Percentiles rank a stretch among this genome's conserved stretches.
phyloP scores from a whole-genome alignment of 2,888 invertebrate genomes.

The Cerastoderma edule region DNA sequence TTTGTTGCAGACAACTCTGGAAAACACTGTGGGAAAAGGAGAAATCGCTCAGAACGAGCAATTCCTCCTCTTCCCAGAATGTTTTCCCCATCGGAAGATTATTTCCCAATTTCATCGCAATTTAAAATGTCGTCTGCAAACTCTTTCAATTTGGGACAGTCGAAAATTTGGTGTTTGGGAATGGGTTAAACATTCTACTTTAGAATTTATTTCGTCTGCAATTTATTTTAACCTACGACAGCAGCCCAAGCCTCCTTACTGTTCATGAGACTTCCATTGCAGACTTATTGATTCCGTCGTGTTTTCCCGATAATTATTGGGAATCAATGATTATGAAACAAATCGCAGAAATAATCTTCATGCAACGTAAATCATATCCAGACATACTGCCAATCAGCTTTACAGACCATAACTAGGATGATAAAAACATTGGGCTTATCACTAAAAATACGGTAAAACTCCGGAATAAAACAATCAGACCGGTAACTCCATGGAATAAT shows the following conservation, averaged over 20 bases:
- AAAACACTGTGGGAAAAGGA: constrained; percentile 10
- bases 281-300: constrained; percentile 17
- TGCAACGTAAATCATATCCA: constrained; percentile 20
- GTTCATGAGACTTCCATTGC: too few relatives aligned
- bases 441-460: constrained; percentile 22
- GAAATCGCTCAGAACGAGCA: not conserved
- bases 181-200: too few relatives aligned
- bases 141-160: too few relatives aligned
- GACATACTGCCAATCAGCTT: too few relatives aligned
- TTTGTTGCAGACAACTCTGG: not conserved
- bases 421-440: constrained; percentile 20
- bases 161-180: too few relatives aligned
- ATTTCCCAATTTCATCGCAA: too few relatives aligned
- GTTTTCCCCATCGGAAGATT: too few relatives aligned
- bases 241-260: too few relatives aligned
- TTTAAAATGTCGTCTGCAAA: too few relatives aligned
- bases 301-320: constrained; percentile 6
- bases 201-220: too few relatives aligned
- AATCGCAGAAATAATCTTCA: constrained; percentile 23
- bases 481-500: too few relatives aligned
- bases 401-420: not conserved
- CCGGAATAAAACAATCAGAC: constrained; percentile 5
- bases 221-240: too few relatives aligned
- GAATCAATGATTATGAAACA: constrained; percentile 30
- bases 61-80: constrained; percentile 3